Base-by-base conservation (phyloP, 1,140 invertebrate species). In the Bombus balteatus region DNA sequence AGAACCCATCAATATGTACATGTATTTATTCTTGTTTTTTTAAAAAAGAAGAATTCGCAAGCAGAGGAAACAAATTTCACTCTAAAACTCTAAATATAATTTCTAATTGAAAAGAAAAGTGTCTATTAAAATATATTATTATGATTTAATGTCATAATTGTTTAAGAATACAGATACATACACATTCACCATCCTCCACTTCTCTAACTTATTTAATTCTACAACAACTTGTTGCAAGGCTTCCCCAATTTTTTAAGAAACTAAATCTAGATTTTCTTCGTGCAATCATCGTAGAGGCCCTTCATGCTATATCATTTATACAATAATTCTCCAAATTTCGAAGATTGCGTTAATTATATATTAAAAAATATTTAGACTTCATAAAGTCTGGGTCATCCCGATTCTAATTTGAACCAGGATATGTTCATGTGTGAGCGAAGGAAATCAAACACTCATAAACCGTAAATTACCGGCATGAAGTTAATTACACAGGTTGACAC, bases 401-500 rank as follows among this genome's bases (percentile, higher is more conserved):
- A 15, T 70, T 22, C 28, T 13, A 25, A 15, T 12, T 28, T 15
- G 2, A 13, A 71, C 12, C 39, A 41, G 28, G 6, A 70, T 39
- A 28, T 28, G 32, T 68, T 22, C 5, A 10, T n/a, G 13, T 15
- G n/a, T 1, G 37, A 34, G 32, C 0, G 34, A 76, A 76, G 6
- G 41, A 5, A 34, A 68, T 34, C 25, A 65, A 47, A 68, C 32
- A 10, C 0, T 68, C 0, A 1, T 53, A 53, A 22, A 6, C 1
- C 0, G 28, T 32, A 57, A 71, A 32, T 81, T 39, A 39, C 4
- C 12, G 2, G n/a, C 28, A 32, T 10, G 6, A 5, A 32, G 47
- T 59, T 81, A 73, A 81, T 72, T 81, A 72, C 22, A 72, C 3
- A 71, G 28, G 25, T 39, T 28, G 25, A 41, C 75, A 62, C 25